Percentiles rank a stretch among this genome's conserved stretches.
phyloP scores from a whole-genome alignment of 2,113 vertebrate genomes.

The Nibea albiflora region DNA sequence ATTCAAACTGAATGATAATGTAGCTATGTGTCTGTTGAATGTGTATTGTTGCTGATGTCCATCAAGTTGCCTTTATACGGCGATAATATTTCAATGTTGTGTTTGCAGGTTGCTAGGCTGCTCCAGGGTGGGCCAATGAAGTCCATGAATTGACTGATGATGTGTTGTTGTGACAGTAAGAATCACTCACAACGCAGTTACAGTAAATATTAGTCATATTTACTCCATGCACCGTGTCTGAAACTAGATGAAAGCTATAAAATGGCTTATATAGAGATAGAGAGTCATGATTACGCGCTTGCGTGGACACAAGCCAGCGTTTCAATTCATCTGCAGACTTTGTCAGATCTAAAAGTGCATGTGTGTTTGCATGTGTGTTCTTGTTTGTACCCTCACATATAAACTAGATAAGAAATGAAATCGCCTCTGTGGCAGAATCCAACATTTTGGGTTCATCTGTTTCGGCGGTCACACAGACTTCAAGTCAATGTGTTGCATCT shows the following conservation, averaged over 20 bases:
- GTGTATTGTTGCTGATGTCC: neutral
- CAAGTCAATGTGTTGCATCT: neutral
- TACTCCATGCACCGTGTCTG: neutral
- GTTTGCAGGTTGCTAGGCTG: no score
- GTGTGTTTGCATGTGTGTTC: neutral
- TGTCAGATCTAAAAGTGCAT: neutral
- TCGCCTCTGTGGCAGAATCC: neutral
- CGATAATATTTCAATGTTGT: no score
- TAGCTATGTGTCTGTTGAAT: neutral
- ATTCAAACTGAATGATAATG: neutral
- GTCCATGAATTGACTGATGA: neutral
- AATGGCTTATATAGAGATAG: neutral
- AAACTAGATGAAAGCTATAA: neutral
- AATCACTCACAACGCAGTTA: neutral
- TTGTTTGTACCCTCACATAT: neutral
- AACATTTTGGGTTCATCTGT: slow-evolving; percentile 22
- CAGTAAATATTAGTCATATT: neutral
- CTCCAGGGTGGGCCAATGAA: neutral
- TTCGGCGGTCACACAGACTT: slow-evolving; percentile 24
- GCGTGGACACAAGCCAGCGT: neutral
- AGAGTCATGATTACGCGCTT: neutral
- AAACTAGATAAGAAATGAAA: slow-evolving; percentile 8
- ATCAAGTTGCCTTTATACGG: no score
- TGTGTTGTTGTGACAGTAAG: no score
- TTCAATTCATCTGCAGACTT: neutral